Evolutionary conservation across 2,113 vertebrate species (phyloP).

Genomic region (Morone chrysops): DNA sequence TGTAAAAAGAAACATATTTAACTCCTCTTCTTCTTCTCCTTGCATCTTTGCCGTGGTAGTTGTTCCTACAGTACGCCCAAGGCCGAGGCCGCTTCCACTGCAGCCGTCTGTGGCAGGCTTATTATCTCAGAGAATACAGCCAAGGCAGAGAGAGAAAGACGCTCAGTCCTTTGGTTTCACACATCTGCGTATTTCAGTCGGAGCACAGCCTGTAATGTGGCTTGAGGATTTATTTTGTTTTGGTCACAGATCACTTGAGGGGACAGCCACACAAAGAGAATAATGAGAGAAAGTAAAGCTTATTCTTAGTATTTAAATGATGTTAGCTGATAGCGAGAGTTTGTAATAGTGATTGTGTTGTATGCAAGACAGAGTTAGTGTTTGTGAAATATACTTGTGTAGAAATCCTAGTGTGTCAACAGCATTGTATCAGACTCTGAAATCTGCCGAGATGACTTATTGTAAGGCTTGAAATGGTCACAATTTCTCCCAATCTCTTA

Average conservation of each 20-base stretch:
- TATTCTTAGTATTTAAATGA: conserved; percentile 66
- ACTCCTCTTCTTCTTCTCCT: conserved; percentile 29
- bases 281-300: conserved; percentile 22
- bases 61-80: conserved; percentile 12
- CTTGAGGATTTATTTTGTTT: conserved; percentile 27
- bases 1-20: conserved; percentile 15
- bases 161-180: conserved; percentile 14
- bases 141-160: neutral
- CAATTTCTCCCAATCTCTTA: neutral
- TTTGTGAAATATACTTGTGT: conserved; percentile 75
- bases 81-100: conserved; percentile 8
- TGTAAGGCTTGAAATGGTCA: neutral
- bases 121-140: conserved; percentile 37
- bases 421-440: conserved; percentile 52
- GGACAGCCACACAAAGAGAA: conserved; percentile 19
- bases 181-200: conserved; percentile 41
- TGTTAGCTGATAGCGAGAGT: conserved; percentile 69
- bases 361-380: conserved; percentile 73
- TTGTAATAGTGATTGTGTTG: conserved; percentile 75
- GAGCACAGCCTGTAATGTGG: conserved; percentile 10
- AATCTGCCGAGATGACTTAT: conserved; percentile 27
- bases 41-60: conserved; percentile 23
- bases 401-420: conserved; percentile 63
- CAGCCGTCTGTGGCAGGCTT: conserved; percentile 24
- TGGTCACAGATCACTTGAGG: conserved; percentile 16